Evolutionary conservation across 2,888 invertebrate genomes (phyloP).

Genomic region (Seladonia tumulorum): DNA sequence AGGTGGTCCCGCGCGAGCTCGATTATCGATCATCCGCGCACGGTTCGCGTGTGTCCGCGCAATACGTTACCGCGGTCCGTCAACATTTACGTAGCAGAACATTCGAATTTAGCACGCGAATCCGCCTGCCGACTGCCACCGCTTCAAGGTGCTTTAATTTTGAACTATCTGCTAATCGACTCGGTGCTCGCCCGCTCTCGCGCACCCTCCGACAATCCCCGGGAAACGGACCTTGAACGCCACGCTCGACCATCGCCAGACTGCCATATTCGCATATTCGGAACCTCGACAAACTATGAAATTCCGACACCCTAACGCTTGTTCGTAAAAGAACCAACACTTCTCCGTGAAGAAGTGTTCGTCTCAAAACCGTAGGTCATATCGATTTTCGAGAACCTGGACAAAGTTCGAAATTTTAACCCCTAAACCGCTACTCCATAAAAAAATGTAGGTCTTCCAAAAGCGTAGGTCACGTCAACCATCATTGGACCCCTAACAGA

Average conservation of each 20-base stretch:
- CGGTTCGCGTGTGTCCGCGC: conserved; percentile 47
- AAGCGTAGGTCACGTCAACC: too few relatives aligned
- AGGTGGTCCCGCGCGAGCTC: conserved; percentile 50
- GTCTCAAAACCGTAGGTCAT: background rate
- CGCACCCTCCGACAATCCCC: background rate
- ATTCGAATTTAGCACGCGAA: conserved; percentile 58
- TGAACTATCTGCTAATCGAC: conserved; percentile 35
- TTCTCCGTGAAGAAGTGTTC: background rate
- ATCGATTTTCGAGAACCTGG: background rate
- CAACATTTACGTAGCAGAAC: conserved; percentile 57
- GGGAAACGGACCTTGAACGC: conserved; percentile 3
- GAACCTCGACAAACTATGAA: background rate
- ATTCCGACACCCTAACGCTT: background rate
- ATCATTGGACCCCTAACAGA: too few relatives aligned
- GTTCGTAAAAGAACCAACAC: background rate
- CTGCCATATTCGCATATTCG: background rate
- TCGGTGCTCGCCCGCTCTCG: background rate
- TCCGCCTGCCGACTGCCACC: conserved; percentile 30
- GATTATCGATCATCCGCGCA: conserved; percentile 57
- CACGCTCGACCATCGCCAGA: background rate
- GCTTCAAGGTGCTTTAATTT: conserved; percentile 39
- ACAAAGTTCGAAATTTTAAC: too few relatives aligned
- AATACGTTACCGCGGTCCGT: conserved; percentile 55
- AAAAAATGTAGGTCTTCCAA: too few relatives aligned
- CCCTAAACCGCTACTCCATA: too few relatives aligned